Conservation (phyloP, 2,797 vertebrate genomes). For the Ispidina picta region DNA sequence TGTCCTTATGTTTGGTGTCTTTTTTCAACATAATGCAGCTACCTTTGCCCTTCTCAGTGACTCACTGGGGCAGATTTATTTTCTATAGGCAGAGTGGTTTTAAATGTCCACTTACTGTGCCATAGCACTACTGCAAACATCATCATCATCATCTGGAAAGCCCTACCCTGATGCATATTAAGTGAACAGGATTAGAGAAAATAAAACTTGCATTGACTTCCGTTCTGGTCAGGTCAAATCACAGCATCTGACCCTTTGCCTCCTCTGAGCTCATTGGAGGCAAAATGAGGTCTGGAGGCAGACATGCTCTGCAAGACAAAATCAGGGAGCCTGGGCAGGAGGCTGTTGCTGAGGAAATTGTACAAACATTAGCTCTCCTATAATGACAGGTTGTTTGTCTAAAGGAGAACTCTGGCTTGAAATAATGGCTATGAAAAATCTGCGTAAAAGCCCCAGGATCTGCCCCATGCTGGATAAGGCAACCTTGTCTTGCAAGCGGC, state of each 20-base stretch:
- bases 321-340: neutral
- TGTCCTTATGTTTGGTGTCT: fast-evolving
- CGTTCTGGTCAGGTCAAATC: neutral
- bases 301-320: fast-evolving
- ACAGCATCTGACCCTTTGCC: neutral
- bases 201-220: neutral
- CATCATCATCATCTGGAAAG: neutral
- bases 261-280: neutral
- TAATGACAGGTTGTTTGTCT: neutral
- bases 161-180: neutral
- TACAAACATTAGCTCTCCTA: neutral
- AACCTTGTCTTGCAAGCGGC: fast-evolving
- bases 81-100: neutral
- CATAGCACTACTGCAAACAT: neutral
- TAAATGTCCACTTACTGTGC: neutral
- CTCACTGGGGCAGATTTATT: neutral
- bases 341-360: neutral
- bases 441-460: neutral
- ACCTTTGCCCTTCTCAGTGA: fast-evolving
- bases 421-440: neutral
- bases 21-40: neutral
- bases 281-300: neutral
- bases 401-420: neutral
- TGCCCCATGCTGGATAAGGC: neutral
- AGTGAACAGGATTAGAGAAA: neutral